Evolutionary conservation across 2,797 vertebrate genomes (phyloP), one percentile per base, ranked within the genome.

Genomic region (Champsocephalus esox): DNA sequence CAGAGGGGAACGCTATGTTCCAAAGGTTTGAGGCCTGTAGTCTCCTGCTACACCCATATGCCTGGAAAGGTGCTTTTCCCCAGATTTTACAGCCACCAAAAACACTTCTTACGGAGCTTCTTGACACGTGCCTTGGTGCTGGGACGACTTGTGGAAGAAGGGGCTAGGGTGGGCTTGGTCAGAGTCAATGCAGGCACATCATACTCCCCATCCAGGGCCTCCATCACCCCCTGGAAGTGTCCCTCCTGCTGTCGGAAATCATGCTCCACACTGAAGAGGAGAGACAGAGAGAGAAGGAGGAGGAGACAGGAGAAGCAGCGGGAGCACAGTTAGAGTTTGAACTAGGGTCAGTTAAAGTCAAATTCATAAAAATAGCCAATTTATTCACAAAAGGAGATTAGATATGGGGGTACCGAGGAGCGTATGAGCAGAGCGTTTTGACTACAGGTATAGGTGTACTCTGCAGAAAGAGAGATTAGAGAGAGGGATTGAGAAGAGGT

Each of bases 191-290:
- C 72, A 76, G 93, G 93, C 78, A 90, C 86, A 54, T 95, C 95
- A 5, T 90, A 93, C 58, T 95, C 95, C 38, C 87, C 93, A 8
- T 95, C 94, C 55, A 95, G 80, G 63, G 85, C 76, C 68, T 95
- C 93, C 74, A 99, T 92, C 64, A 99, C 94, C 60, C 93, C 94
- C 51, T 96, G 95, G 77, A 98, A 96, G 57, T 96, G 95, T 72
- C 96, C 96, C 90, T 99, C 97, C 89, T 99, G 98, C 91, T 97
- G 96, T 66, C 97, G 95, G 87, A 99, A 99, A 88, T 99, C 98
- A 58, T 99, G 96, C 93, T 99, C 98, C 89, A 99, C 98, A 58
- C 98, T 99, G 90, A n/a, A 70, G 81, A 79, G 81, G 82, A 64
- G 68, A 78, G 67, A 76, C 44, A 44, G 72, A 82, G 61, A 73